Conservation (phyloP, 2,888 invertebrate species). For the Carcina quercana region DNA sequence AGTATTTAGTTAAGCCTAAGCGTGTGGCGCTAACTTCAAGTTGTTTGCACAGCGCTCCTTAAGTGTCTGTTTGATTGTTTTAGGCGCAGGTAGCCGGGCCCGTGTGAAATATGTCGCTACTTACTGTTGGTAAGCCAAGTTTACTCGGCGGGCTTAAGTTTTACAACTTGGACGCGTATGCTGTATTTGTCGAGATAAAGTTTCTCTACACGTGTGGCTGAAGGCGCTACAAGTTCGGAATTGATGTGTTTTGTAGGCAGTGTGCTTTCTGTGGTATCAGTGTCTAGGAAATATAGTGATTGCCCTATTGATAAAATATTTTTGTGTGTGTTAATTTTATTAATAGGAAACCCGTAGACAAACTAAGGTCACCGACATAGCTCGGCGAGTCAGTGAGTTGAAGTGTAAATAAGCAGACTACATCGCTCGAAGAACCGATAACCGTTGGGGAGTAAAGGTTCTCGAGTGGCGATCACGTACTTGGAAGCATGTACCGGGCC, state of each 20-base stretch:
- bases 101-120: constrained; percentile 66
- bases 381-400: too few species aligned
- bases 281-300: too few species aligned
- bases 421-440: too few species aligned
- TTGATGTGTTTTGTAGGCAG: neutral
- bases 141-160: constrained; percentile 53
- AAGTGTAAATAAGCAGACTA: too few species aligned
- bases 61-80: constrained; percentile 67
- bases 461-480: too few species aligned
- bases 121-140: constrained; percentile 61
- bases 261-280: too few species aligned
- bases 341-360: too few species aligned
- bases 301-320: too few species aligned
- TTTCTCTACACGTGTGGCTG: neutral
- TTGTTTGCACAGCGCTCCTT: constrained; percentile 36
- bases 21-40: constrained; percentile 36
- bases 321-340: too few species aligned
- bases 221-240: neutral
- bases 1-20: constrained; percentile 68
- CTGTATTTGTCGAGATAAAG: constrained; percentile 1
- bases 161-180: constrained; percentile 46
- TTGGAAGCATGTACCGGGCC: too few species aligned
- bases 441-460: too few species aligned
- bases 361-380: too few species aligned
- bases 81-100: constrained; percentile 66